A percentile compares a stretch with the other conserved stretches of the same genome.
Conservation (phyloP, 2,113 vertebrate genomes). For the Diphyllodes magnificus region DNA sequence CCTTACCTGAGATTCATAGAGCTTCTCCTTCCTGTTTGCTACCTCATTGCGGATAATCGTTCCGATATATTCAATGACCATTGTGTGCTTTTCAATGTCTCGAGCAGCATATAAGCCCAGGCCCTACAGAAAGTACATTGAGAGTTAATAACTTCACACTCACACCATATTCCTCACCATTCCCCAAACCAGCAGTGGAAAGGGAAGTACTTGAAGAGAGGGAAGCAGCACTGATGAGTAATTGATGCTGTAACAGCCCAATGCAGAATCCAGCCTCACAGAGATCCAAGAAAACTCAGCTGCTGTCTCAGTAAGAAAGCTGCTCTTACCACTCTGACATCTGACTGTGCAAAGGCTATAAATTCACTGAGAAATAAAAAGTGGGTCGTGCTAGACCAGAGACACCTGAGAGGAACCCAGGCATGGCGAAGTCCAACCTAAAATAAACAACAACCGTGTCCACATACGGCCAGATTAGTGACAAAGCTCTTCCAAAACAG, state of each 20-base stretch:
- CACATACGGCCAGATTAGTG: rapidly evolving
- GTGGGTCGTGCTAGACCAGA: not conserved
- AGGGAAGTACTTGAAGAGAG: not conserved
- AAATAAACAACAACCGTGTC: not conserved
- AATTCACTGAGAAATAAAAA: not conserved
- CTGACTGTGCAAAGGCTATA: not conserved
- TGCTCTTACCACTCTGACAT: not conserved
- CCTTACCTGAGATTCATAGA: constrained; percentile 92
- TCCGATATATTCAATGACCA: constrained; percentile 99
- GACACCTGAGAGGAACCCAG: not conserved
- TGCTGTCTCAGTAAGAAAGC: not conserved
- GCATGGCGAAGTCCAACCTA: not conserved
- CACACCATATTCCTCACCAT: rapidly evolving
- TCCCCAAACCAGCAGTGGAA: not conserved
- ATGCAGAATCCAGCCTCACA: not conserved
- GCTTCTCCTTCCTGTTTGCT: constrained; percentile 93
- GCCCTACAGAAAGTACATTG: constrained; percentile 67
- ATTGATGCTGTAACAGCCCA: not conserved
- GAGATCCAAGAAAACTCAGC: not conserved
- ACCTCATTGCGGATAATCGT: constrained; percentile 97
- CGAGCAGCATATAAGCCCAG: constrained; percentile 94
- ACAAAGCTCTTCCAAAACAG: not conserved
- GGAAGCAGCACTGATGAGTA: not conserved
- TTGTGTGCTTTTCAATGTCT: constrained; percentile 98
- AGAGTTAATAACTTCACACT: rapidly evolving